Evolutionary conservation across 2,113 vertebrate genomes (phyloP).

Genomic region (Tinamus guttatus): DNA sequence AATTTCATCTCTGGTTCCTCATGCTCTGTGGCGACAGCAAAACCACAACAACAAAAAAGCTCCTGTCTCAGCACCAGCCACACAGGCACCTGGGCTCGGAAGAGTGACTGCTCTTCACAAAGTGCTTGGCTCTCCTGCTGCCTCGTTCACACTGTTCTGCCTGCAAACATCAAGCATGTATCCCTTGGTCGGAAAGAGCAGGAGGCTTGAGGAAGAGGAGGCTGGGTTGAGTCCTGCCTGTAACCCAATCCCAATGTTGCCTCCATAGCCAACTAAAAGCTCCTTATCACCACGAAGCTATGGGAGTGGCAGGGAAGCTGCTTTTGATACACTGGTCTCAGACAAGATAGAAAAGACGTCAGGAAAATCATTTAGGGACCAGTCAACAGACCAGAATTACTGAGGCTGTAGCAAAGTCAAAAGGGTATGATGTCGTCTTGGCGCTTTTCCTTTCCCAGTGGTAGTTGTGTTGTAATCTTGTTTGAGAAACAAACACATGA

Average conservation of each 20-base stretch:
- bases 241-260: not conserved
- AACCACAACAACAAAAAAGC: not conserved
- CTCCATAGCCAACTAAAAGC: not conserved
- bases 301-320: constrained; percentile 21
- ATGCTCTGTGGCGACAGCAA: not conserved
- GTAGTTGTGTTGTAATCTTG: not conserved
- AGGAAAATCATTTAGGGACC: not conserved
- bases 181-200: not conserved
- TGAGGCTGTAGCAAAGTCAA: not conserved
- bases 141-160: not conserved
- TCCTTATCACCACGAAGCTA: not conserved
- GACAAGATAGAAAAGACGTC: not conserved
- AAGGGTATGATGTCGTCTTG: not conserved
- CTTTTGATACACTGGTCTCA: constrained; percentile 8
- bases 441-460: not conserved
- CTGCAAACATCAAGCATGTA: not conserved
- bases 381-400: not conserved
- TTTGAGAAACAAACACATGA: not conserved
- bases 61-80: not conserved
- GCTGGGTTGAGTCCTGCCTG: not conserved
- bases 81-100: not conserved
- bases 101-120: not conserved
- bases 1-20: not conserved
- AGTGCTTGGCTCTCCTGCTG: not conserved
- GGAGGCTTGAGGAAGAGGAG: not conserved